These are phyloP conservation scores for Ips nitidus DNA, from an alignment of 1,140 invertebrate species.

Conservation along the genomic window DNA sequence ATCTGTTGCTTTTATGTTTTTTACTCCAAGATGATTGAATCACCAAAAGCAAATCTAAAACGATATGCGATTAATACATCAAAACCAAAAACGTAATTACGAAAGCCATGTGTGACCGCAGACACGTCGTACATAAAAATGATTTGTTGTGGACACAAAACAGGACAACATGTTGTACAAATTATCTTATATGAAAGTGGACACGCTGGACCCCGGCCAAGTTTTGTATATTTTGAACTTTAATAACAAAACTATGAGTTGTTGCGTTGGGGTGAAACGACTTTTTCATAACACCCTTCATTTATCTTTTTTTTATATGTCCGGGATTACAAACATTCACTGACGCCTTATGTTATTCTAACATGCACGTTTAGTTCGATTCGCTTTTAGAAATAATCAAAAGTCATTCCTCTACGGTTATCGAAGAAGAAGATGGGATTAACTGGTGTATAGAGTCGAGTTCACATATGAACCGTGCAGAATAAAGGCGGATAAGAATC, in stretches of 20 bases:
- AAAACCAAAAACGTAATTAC: slow-evolving; percentile 24
- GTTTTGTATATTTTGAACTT: slow-evolving; percentile 38
- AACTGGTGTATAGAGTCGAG: slow-evolving; percentile 26
- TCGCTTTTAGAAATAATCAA: slow-evolving; percentile 21
- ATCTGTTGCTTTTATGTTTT: neutral
- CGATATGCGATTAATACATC: slow-evolving; percentile 27
- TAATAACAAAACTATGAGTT: slow-evolving; percentile 35
- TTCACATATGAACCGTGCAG: slow-evolving; percentile 31
- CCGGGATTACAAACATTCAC: neutral
- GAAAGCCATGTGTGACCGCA: slow-evolving; percentile 19
- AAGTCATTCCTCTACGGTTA: slow-evolving; percentile 21
- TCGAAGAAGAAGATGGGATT: slow-evolving; percentile 21
- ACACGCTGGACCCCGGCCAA: slow-evolving; percentile 26
- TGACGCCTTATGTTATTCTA: too few relatives aligned
- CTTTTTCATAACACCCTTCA: slow-evolving; percentile 26
- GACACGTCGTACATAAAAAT: slow-evolving; percentile 35
- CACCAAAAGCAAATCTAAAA: slow-evolving; percentile 2
- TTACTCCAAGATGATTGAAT: neutral
- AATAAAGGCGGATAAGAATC: slow-evolving; percentile 26
- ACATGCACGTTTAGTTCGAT: neutral
- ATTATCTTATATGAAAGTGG: slow-evolving; percentile 35
- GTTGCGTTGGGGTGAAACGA: neutral
- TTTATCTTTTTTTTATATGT: slow-evolving; percentile 25
- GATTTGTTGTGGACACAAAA: slow-evolving; percentile 35
- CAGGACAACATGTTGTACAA: slow-evolving; percentile 35